A percentile compares a stretch with the other conserved stretches of the same genome.
phyloP scores from a whole-genome alignment of 2,113 vertebrate species.

The Oncorhynchus kisutch region DNA sequence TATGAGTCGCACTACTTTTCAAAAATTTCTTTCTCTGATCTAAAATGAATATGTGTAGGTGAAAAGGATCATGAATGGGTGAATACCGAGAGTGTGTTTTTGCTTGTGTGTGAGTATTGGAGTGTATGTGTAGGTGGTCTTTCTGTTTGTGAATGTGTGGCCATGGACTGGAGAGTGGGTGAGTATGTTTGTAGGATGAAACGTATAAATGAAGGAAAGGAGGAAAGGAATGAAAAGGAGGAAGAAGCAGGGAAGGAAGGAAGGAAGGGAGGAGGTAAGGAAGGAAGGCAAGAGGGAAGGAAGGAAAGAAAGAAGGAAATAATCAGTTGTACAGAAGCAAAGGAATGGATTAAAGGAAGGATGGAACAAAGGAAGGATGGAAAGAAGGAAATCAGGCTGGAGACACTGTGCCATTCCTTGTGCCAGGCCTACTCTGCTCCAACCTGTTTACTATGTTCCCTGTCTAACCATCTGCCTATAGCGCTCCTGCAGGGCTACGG shows the following conservation, averaged over 20 bases:
- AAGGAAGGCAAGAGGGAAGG: neutral
- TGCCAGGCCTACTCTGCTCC: slow-evolving; percentile 5
- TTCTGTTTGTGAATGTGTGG: slow-evolving; percentile 20
- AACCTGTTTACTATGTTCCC: slow-evolving; percentile 4
- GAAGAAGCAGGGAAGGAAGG: neutral
- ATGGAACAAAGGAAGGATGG: neutral
- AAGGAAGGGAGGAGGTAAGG: neutral
- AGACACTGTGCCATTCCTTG: neutral
- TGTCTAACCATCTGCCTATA: neutral
- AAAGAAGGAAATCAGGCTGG: neutral
- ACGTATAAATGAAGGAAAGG: neutral
- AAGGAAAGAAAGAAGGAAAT: too few relatives aligned
- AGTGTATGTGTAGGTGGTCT: neutral
- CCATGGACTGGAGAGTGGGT: slow-evolving; percentile 21
- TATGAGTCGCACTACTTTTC: too few relatives aligned
- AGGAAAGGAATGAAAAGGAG: neutral
- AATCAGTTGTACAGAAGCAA: too few relatives aligned
- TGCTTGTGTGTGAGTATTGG: neutral
- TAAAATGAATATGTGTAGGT: too few relatives aligned
- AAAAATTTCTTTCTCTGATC: too few relatives aligned
- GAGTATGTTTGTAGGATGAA: slow-evolving; percentile 5
- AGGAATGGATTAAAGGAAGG: neutral
- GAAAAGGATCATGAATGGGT: too few relatives aligned
- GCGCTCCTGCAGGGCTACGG: neutral
- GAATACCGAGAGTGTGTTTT: neutral